Conservation (phyloP, 2,888 invertebrate genomes). For the Rhopalosiphum nymphaeae region DNA sequence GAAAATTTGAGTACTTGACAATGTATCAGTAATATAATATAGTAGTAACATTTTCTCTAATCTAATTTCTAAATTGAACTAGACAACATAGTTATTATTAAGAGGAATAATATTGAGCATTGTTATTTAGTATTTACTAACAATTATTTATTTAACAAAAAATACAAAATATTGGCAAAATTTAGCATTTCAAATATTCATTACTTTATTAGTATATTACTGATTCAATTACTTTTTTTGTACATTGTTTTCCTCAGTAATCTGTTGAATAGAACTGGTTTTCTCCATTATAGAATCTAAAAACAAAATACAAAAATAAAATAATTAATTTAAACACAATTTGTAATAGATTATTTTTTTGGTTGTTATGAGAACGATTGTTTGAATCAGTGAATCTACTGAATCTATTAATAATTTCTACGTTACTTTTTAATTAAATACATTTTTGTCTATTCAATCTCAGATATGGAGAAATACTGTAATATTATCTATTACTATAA, state of each 20-base stretch:
- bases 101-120: neutral
- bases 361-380: neutral
- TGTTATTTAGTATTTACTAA: neutral
- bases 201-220: neutral
- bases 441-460: neutral
- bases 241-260: neutral
- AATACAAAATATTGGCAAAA: neutral
- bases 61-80: neutral
- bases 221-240: neutral
- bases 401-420: neutral
- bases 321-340: neutral
- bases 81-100: neutral
- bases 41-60: neutral
- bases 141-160: neutral
- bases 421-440: neutral
- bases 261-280: neutral
- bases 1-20: neutral
- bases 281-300: neutral
- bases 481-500: neutral
- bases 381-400: neutral
- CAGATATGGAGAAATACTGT: neutral
- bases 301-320: neutral
- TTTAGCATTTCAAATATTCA: neutral
- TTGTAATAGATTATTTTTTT: neutral
- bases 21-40: neutral